Percentiles rank a stretch among this genome's conserved stretches.
Conservation (phyloP, 1,140 invertebrate species). For the Tachypleus tridentatus region DNA sequence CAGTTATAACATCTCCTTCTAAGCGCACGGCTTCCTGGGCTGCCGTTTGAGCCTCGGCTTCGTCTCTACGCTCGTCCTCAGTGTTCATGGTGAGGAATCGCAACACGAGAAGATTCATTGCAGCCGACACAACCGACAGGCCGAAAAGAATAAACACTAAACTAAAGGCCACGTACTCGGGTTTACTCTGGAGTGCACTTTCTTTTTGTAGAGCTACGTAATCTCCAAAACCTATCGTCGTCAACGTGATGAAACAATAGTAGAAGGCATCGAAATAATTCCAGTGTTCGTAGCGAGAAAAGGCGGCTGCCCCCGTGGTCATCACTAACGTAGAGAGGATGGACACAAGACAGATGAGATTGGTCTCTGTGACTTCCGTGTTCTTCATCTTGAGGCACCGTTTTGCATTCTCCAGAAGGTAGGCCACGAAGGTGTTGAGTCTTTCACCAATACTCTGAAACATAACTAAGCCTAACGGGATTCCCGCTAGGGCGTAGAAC, state of each 20-base stretch:
- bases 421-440: conserved; percentile 88
- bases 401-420: conserved; percentile 75
- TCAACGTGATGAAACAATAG: conserved; percentile 96
- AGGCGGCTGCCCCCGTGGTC: conserved; percentile 86
- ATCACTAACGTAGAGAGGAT: conserved; percentile 92
- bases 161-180: conserved; percentile 95
- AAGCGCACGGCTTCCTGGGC: conserved; percentile 63
- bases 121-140: conserved; percentile 95
- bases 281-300: conserved; percentile 92
- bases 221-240: conserved; percentile 71
- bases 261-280: conserved; percentile 96
- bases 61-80: conserved; percentile 90
- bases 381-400: conserved; percentile 50
- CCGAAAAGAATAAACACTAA: conserved; percentile 98
- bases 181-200: conserved; percentile 84
- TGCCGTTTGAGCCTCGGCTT: conserved; percentile 61
- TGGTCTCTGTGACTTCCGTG: conserved; percentile 55
- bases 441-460: conserved; percentile 97
- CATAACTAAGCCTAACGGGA: conserved; percentile 93
- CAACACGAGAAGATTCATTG: conserved; percentile 93
- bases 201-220: conserved; percentile 59
- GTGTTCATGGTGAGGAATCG: conserved; percentile 98
- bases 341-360: conserved; percentile 89
- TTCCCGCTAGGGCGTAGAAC: conserved; percentile 81
- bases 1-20: conserved; percentile 83